phyloP scores from a whole-genome alignment of 1,140 invertebrate genomes.

The Drosophila funebris region DNA sequence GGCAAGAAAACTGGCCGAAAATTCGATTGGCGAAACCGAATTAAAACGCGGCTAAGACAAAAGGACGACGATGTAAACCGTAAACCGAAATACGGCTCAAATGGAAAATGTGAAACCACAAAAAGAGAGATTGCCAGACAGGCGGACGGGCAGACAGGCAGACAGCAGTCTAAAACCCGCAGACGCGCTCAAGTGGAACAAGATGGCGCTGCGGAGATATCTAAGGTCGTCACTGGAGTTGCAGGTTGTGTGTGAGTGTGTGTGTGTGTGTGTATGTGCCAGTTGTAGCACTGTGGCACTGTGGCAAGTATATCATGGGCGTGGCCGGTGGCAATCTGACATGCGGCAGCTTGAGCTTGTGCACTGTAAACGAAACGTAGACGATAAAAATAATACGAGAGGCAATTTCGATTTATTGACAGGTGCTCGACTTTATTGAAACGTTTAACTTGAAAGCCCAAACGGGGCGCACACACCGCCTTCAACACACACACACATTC shows the following conservation, averaged over 20 bases:
- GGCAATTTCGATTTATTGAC: constrained; percentile 82
- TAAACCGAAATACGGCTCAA: constrained; percentile 21
- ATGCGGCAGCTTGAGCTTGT: constrained; percentile 52
- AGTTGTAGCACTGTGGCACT: neutral
- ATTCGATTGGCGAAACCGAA: constrained; percentile 72
- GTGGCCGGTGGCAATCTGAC: constrained; percentile 46
- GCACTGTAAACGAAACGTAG: constrained; percentile 76
- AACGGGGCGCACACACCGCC: constrained; percentile 10
- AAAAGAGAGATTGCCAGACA: constrained; percentile 37
- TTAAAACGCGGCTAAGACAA: constrained; percentile 57
- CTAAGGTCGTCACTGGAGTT: constrained; percentile 40
- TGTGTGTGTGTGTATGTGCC: constrained; percentile 35
- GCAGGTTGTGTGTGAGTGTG: constrained; percentile 12
- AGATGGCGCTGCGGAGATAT: constrained; percentile 54
- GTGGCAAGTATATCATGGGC: constrained; percentile 19
- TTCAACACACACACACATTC: neutral
- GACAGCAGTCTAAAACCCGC: constrained; percentile 43
- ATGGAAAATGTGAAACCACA: constrained; percentile 52
- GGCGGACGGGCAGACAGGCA: neutral
- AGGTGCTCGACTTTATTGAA: constrained; percentile 82
- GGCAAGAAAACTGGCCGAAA: constrained; percentile 66
- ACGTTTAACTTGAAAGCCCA: constrained; percentile 75
- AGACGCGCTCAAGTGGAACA: constrained; percentile 71
- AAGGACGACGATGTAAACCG: constrained; percentile 7
- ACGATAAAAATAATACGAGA: constrained; percentile 82